Conservation (phyloP, 2,113 vertebrate species). For the Coreoperca whiteheadi region DNA sequence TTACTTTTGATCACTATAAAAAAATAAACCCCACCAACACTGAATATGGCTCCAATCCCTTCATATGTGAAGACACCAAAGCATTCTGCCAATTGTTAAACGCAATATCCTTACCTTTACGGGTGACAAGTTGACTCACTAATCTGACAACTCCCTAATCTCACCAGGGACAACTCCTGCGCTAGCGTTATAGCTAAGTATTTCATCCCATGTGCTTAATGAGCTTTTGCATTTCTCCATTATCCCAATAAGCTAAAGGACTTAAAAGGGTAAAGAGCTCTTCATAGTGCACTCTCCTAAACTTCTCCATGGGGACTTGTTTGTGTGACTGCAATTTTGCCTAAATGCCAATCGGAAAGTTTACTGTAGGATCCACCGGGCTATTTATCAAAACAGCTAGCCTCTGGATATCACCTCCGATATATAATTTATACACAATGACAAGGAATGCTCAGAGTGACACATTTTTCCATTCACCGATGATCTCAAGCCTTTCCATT, state of each 20-base stretch:
- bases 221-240: conserved; percentile 64
- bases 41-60: not conserved
- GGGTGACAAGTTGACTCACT: conserved; percentile 54
- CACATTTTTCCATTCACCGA: not conserved
- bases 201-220: conserved; percentile 73
- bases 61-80: not conserved
- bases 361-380: too few relatives aligned
- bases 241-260: conserved; percentile 69
- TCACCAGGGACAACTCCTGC: conserved; percentile 29
- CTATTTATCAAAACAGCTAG: not conserved
- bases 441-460: not conserved
- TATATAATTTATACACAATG: not conserved
- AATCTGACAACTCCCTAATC: conserved; percentile 69
- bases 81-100: not conserved
- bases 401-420: not conserved
- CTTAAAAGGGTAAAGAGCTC: conserved; percentile 49
- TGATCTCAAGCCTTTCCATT: not conserved
- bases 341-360: not conserved
- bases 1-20: too few relatives aligned
- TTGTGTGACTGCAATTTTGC: not conserved
- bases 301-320: not conserved
- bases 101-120: conserved; percentile 6
- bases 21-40: too few relatives aligned
- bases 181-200: conserved; percentile 61
- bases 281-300: conserved; percentile 13